phyloP scores from a whole-genome alignment of 2,113 vertebrate genomes.

The Pedionomus torquatus region DNA sequence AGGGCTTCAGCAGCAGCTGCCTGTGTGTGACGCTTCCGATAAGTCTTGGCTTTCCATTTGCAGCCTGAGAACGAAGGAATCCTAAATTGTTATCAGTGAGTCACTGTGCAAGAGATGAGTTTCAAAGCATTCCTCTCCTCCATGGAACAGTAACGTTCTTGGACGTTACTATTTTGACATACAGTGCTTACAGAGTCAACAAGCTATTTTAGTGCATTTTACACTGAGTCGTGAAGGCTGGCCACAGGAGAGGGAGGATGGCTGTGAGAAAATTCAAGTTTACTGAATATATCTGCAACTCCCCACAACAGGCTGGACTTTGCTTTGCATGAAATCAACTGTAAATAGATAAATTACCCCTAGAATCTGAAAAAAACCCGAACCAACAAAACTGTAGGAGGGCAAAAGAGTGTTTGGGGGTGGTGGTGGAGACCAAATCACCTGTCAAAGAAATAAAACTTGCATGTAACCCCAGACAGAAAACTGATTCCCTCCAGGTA shows the following conservation, averaged over 20 bases:
- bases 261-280: background rate
- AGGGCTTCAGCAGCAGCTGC: background rate
- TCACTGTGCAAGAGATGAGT: background rate
- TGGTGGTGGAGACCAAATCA: background rate
- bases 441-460: background rate
- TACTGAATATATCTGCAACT: background rate
- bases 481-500: background rate
- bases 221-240: background rate
- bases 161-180: background rate
- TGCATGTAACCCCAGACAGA: background rate
- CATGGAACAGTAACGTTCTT: background rate
- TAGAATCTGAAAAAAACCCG: background rate
- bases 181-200: background rate
- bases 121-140: conserved; percentile 47
- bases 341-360: background rate
- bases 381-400: background rate
- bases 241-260: background rate
- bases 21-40: background rate
- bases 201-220: background rate
- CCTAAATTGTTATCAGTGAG: background rate
- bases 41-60: background rate
- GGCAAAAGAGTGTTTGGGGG: background rate
- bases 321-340: background rate
- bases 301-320: background rate
- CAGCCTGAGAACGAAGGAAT: background rate